Base-by-base conservation (phyloP, 2,797 vertebrate genomes). In the Cyclura pinguis region DNA sequence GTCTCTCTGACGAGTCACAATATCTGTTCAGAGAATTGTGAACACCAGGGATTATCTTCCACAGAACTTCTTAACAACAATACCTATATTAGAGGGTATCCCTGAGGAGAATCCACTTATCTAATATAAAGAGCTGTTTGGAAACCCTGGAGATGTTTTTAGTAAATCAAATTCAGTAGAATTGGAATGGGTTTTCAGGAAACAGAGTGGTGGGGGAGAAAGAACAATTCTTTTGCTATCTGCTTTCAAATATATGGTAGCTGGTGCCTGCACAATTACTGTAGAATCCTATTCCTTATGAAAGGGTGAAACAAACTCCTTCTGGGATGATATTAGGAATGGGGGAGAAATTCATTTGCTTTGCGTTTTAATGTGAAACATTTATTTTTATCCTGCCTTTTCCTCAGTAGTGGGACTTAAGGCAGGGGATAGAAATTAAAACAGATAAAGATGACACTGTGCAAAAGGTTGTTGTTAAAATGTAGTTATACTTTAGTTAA, bases 1-100 rank as follows among this genome's bases (percentile, higher is more conserved):
- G 94, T 24, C 88, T 96, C 94, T 94, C 94, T 20, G 88, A 90
- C 72, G 69, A 91, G 67, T 95, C 80, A 91, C 59, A 87, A 59
- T 78, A 87, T 87, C 94, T 95, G 85, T 87, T 95, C 94, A 94
- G 93, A 92, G 88, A 92, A 82, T 91, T 88, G 86, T 91, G 27
- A 64, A 82, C 88, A 82, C 88, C 72, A 87, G 92, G 88, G 92
- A 90, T 93, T 93, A 93, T 94, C 78, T 50, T 88, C 64, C 84
- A 88, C 0, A 82, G 85, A 90, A 78, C 82, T 84, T 85, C 85
- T 92, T 93, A 94, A 88, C 90, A 93, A 87, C 27, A 29, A n/a
- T 10, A 20, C 78, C 29, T 52, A 47, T 86, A 93, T 52, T 86
- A 57, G 62, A 89, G 47, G 50, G 91, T 87, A 89, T 91, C 77